Base-by-base conservation (phyloP, 2,888 invertebrate species). In the Cheilosia scutellata region DNA sequence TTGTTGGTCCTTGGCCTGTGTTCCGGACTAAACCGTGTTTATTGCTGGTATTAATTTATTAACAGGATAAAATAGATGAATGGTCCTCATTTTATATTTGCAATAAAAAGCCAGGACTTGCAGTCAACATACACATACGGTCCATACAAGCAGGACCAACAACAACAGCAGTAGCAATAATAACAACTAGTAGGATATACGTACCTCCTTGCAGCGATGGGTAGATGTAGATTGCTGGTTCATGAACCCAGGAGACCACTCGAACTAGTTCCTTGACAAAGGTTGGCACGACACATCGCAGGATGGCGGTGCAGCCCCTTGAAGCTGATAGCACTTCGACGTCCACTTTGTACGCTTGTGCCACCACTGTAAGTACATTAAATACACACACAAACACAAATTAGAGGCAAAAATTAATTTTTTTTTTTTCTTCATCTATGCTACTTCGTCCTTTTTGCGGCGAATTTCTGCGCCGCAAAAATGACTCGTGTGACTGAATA, bases 231-330 rank as follows among this genome's bases (percentile, higher is more conserved):
- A 95, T 95, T 87, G 95, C 94, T 79, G 95, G 95, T 91, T 95
- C 95, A 92, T 95, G 95, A 88, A 95, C 94, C 96, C 96, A 96
- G 77, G 95, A 95, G 89, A 95, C 95, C 88, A 96, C 95, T 90
- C 95, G 94, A 89, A 96, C 95, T 92, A 95, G 93, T 93, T 96
- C 95, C 92, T 95, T 95, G 89, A 95, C 95, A 92, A 95, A 95
- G 90, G 95, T 94, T 89, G 95, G 95, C 89, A 96, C 94, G 89
- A 95, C 94, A 92, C 96, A 96, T 90, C 95, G 95, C 88, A 96
- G 92, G 87, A 96, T 94, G 77, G 96, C 95, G 49, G 95, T 95
- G 91, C 95, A 96, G 68, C 96, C 95, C 89, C 95, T 93, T 58
- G 95, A 94, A 78, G 95, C 95, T 83, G 94, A 94, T 89, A 95